phyloP scores from a whole-genome alignment of 2,113 vertebrate species.

The rabbit (Oryctolagus cuniculus) region DNA sequence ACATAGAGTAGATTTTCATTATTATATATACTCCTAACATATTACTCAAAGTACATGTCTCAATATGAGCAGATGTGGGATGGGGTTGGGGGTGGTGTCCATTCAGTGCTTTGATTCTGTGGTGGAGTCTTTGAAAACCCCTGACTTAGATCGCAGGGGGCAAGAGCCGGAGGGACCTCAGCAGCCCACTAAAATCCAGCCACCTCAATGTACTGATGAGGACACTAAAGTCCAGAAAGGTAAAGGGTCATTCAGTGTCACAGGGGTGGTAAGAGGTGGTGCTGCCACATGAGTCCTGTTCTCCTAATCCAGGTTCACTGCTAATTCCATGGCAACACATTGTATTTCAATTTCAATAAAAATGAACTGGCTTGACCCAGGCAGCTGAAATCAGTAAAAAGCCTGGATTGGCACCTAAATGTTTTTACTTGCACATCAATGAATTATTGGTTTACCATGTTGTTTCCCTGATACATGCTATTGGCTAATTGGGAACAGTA shows the following conservation, averaged over 20 bases:
- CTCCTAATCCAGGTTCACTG: neutral
- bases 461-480: neutral
- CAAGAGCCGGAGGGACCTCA: neutral
- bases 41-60: neutral
- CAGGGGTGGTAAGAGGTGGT: neutral
- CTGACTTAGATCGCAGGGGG: neutral
- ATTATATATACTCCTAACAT: neutral
- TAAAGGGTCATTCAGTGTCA: conserved; percentile 43
- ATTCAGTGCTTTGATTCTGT: neutral
- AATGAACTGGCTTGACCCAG: neutral
- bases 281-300: neutral
- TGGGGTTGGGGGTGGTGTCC: neutral
- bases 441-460: neutral
- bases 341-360: neutral
- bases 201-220: conserved; percentile 41
- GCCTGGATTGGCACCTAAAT: neutral
- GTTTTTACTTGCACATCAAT: neutral
- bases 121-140: neutral
- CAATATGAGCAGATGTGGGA: neutral
- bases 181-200: neutral
- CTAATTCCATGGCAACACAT: conserved; percentile 29
- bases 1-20: neutral
- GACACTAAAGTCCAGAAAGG: conserved; percentile 24
- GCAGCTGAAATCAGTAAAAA: conserved; percentile 42
- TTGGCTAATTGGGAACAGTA: neutral